These are phyloP conservation scores for Edolisoma coerulescens DNA, from an alignment of 2,113 vertebrate genomes.

Conservation along the genomic window DNA sequence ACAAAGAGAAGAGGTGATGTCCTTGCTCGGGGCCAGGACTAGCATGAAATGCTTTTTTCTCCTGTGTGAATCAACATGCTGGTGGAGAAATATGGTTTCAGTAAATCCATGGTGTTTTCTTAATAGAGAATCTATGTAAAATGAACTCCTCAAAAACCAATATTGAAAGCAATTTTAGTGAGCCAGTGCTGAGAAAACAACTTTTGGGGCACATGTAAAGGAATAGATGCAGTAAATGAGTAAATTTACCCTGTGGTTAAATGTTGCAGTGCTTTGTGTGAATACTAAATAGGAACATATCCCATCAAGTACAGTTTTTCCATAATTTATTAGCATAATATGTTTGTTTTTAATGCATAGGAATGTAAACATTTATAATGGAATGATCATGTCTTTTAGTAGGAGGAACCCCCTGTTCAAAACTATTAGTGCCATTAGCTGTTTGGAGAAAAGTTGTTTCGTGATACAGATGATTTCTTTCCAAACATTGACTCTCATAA, in stretches of 20 bases:
- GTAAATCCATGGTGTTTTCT: neutral
- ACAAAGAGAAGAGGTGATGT: neutral
- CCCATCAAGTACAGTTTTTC: neutral
- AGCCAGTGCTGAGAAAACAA: neutral
- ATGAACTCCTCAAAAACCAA: conserved; percentile 6
- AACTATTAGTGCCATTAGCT: neutral
- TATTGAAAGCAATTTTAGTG: neutral
- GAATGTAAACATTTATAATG: neutral
- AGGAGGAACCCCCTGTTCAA: neutral
- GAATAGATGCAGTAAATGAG: neutral
- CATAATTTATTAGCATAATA: neutral
- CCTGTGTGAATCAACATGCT: neutral
- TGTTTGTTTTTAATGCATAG: neutral
- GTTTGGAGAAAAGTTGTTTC: neutral
- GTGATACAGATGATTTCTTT: neutral
- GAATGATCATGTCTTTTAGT: neutral
- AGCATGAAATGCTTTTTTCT: neutral
- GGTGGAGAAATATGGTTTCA: neutral
- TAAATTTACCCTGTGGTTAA: neutral
- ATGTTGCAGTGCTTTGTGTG: neutral
- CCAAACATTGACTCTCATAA: neutral
- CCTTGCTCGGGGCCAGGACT: neutral
- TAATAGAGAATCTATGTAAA: conserved; percentile 13
- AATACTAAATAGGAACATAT: neutral
- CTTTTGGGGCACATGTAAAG: neutral